phyloP scores from a whole-genome alignment of 2,113 vertebrate genomes.

The Haliaeetus leucogaster region DNA sequence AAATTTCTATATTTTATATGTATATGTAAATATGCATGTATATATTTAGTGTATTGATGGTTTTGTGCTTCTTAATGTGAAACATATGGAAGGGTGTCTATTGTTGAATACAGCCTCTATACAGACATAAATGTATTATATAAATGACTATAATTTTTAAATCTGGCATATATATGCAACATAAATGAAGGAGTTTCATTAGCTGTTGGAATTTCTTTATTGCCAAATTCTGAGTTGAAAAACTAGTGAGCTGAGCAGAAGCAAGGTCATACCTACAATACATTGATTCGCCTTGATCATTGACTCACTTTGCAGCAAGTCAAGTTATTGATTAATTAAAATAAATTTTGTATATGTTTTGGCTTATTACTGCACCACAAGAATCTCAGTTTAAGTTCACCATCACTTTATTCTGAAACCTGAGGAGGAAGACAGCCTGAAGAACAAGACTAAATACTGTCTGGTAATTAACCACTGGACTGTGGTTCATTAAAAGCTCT shows the following conservation, averaged over 20 bases:
- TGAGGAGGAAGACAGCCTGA: neutral
- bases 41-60: neutral
- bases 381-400: neutral
- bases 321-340: neutral
- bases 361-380: neutral
- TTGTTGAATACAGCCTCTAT: neutral
- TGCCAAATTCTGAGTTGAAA: neutral
- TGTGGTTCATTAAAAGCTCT: neutral
- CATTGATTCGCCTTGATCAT: neutral
- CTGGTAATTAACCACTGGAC: neutral
- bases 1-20: neutral
- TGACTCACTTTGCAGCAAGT: neutral
- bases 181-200: neutral
- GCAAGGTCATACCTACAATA: neutral
- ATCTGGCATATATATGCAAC: neutral
- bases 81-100: neutral
- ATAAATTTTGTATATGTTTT: neutral
- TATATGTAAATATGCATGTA: neutral
- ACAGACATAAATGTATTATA: neutral
- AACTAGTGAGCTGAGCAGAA: neutral
- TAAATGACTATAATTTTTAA: neutral
- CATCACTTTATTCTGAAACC: neutral
- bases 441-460: neutral
- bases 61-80: neutral
- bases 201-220: neutral